A percentile compares a stretch with the other conserved stretches of the same genome.
These are phyloP conservation scores for Pterostichus niger DNA, from an alignment of 2,888 invertebrate genomes.

Conservation along the genomic window DNA sequence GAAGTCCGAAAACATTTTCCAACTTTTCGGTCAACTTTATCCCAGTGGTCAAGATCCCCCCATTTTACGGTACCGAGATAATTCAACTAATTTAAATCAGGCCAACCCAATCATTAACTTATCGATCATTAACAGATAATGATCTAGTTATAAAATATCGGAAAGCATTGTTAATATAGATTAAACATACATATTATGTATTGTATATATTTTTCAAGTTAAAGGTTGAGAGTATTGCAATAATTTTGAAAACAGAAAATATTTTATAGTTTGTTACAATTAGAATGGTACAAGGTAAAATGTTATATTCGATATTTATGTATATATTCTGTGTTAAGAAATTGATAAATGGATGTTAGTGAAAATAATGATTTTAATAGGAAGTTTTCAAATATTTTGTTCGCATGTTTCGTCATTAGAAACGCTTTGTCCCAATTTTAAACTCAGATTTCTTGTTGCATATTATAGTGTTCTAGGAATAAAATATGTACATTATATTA, in stretches of 20 bases:
- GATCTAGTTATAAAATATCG: no score
- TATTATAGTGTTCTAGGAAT: background rate
- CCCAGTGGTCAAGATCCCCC: no score
- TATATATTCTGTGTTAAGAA: slow-evolving; percentile 27
- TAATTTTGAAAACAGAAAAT: background rate
- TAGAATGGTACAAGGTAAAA: background rate
- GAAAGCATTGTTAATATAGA: no score
- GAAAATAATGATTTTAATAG: slow-evolving; percentile 1
- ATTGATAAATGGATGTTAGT: slow-evolving; percentile 4
- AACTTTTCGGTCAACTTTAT: no score
- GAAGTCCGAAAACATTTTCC: no score
- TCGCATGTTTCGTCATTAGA: slow-evolving; percentile 11
- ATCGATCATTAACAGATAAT: no score
- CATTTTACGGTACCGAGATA: no score
- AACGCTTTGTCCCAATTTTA: slow-evolving; percentile 39
- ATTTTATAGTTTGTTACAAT: slow-evolving; percentile 7
- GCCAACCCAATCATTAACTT: no score
- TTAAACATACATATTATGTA: no score
- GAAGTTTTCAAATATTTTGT: slow-evolving; percentile 39
- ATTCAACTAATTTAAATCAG: no score
- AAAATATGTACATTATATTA: slow-evolving; percentile 7
- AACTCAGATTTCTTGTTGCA: background rate
- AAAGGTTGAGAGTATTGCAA: background rate
- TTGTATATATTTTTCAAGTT: background rate
- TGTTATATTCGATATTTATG: slow-evolving; percentile 18